Base-by-base conservation (phyloP, 2,888 invertebrate species). In the Leucophenga maculata region DNA sequence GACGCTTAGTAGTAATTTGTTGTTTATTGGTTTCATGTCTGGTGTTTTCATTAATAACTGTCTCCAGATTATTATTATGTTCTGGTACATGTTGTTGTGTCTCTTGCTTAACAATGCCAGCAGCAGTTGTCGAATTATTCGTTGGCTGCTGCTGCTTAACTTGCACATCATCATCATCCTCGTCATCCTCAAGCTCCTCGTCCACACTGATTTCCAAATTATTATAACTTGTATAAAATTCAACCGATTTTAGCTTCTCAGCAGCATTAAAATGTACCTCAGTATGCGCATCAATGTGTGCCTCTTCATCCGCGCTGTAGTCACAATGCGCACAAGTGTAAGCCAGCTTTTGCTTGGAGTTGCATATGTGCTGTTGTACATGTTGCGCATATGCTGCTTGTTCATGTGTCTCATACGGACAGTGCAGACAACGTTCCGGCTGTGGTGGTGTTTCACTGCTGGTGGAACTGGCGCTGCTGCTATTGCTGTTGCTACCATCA, bases 321-420 rank as follows among this genome's bases (percentile, higher is more conserved):
- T 95, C 95, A 87, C 97, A 97, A 86, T 94, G 93, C 22, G 93
- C 92, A 88, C 97, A 97, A 74, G 92, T 92, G 80, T 92, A 92
- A 72, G 91, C 92, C 62, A 89, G 88, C 0, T 87, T 87, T 9
- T 80, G 75, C 59, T 91, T 92, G 6, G 91, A 90, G 11, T 92
- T 88, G 83, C 92, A 91, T 11, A 90, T 89, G 85, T 97, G 96
- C 72, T 94, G 91, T 82, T 92, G 92, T 75, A 93, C 90, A 87
- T 97, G 97, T 80, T 93, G 93, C 74, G 92, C 92, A 22, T 95
- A 90, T 2, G 93, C 92, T 79, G 94, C 94, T 75, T 92, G 91
- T 13, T 94, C 91, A 66, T 91, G 91, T 83, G 93, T 94, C 50
- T 93, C 92, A 86, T 94, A 96, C 0, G 96, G 96, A 86, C 97